These are phyloP conservation scores for Montifringilla adamsi DNA, from an alignment of 2,113 vertebrate species.

Conservation along the genomic window DNA sequence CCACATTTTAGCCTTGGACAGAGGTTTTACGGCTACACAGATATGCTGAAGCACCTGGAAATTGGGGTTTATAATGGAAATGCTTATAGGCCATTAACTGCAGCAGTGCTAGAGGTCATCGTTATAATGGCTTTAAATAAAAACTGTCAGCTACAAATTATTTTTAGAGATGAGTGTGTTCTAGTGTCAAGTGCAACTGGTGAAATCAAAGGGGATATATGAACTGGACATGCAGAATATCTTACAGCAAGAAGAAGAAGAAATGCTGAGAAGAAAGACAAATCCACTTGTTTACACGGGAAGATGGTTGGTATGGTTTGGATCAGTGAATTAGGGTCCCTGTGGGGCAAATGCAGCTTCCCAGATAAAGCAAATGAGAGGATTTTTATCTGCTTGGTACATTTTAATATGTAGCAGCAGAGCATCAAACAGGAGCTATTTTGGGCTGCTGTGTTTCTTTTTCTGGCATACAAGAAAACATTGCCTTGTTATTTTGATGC, in stretches of 20 bases:
- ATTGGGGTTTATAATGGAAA: conserved; percentile 49
- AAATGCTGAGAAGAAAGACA: background rate
- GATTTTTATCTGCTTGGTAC: conserved; percentile 3
- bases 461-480: conserved; percentile 1
- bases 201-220: conserved; percentile 17
- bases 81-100: conserved; percentile 55
- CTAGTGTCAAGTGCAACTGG: conserved; percentile 19
- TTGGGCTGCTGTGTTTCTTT: conserved; percentile 4
- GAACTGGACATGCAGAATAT: conserved; percentile 5
- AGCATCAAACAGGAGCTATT: conserved; percentile 34
- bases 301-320: background rate
- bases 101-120: conserved; percentile 41
- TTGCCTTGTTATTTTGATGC: background rate
- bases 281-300: background rate
- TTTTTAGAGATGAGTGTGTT: conserved; percentile 34
- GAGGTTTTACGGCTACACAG: conserved; percentile 34
- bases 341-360: background rate
- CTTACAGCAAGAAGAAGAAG: background rate
- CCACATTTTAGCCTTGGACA: conserved; percentile 17
- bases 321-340: background rate
- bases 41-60: conserved; percentile 53
- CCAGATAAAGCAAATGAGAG: conserved; percentile 5
- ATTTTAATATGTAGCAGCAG: conserved; percentile 33
- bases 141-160: conserved; percentile 56
- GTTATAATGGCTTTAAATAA: conserved; percentile 54